These are phyloP conservation scores for Bos taurus DNA, from an alignment of 2,113 vertebrate genomes.

Conservation along the genomic window DNA sequence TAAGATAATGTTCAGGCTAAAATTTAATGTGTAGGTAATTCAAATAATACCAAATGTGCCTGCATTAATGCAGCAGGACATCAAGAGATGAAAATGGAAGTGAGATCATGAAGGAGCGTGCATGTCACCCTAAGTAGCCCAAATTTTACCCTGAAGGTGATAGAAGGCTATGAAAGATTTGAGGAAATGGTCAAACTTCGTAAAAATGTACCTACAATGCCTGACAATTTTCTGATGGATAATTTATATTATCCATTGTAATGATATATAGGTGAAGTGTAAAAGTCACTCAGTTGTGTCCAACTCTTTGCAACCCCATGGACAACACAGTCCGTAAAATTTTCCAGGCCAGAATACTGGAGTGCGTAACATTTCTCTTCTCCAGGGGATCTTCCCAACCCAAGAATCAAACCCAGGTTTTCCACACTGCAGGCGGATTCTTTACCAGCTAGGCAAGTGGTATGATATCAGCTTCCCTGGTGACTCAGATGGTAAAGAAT, in stretches of 20 bases:
- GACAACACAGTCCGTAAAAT: neutral
- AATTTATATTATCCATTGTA: neutral
- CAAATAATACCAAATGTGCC: neutral
- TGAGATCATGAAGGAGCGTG: neutral
- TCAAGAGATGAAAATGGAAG: neutral
- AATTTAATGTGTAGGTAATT: neutral
- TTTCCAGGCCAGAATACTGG: neutral
- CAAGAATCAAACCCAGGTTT: neutral
- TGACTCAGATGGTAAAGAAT: neutral
- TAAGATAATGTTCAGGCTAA: neutral
- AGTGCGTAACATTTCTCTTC: accelerated
- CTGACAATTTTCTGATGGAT: neutral
- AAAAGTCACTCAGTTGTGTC: neutral
- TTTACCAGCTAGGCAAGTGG: neutral
- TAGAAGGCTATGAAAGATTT: neutral
- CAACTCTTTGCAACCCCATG: neutral
- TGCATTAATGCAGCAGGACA: neutral
- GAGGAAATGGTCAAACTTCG: neutral
- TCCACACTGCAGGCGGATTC: neutral
- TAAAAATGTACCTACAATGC: neutral
- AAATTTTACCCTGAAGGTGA: neutral
- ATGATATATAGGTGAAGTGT: neutral
- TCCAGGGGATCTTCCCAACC: neutral
- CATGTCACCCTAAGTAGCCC: neutral
- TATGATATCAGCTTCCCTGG: neutral